These are phyloP conservation scores for Burhinus oedicnemus DNA, from an alignment of 2,113 vertebrate species.

Conservation along the genomic window DNA sequence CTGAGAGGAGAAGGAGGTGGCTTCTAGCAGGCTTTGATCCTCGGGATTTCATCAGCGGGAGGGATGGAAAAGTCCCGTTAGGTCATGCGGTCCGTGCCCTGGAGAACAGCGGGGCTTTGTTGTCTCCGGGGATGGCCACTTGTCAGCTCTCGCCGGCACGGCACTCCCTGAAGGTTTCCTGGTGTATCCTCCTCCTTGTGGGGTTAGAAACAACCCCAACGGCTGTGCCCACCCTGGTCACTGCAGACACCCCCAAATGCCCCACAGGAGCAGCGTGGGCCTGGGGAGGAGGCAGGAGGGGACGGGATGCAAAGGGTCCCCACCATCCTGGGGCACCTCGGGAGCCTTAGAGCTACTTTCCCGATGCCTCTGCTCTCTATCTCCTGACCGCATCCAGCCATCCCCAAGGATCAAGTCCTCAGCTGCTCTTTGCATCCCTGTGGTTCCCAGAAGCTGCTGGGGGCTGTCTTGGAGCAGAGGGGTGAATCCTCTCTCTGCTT, in stretches of 20 bases:
- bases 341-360: background rate
- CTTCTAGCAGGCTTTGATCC: background rate
- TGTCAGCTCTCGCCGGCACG: background rate
- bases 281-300: background rate
- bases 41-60: background rate
- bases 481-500: background rate
- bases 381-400: background rate
- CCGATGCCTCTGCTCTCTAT: background rate
- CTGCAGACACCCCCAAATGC: background rate
- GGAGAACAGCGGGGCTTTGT: constrained; percentile 52
- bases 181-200: background rate
- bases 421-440: background rate
- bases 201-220: background rate
- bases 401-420: no score
- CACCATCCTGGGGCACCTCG: background rate
- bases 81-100: background rate
- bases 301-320: background rate
- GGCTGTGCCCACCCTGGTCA: background rate
- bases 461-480: background rate
- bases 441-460: background rate
- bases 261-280: background rate
- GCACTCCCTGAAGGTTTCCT: constrained; percentile 8
- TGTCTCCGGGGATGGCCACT: constrained; percentile 42
- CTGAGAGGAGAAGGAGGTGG: background rate
- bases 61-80: constrained; percentile 3